phyloP scores from a whole-genome alignment of 2,888 invertebrate species.

The Mesodorylaimus sp. region DNA sequence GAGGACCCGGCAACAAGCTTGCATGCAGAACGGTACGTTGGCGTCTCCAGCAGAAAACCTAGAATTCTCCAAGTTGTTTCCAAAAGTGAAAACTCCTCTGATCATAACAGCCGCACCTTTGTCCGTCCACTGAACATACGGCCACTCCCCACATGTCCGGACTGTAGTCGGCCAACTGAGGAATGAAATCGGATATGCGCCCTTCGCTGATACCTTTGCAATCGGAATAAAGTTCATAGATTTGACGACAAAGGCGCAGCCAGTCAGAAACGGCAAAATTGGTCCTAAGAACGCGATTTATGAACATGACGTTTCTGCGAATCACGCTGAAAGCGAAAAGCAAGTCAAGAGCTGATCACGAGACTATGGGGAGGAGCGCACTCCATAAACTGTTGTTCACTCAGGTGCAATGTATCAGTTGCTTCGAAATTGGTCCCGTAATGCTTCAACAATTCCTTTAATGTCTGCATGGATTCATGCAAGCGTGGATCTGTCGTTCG shows the following conservation, averaged over 20 bases:
- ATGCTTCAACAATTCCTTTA: slow-evolving; percentile 56
- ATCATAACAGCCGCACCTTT: slow-evolving; percentile 28
- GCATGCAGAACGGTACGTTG: slow-evolving; percentile 32
- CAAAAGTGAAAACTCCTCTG: too few relatives aligned
- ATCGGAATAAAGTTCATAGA: slow-evolving; percentile 62
- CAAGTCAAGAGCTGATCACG: not conserved
- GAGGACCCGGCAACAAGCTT: slow-evolving; percentile 33
- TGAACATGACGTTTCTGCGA: slow-evolving; percentile 61
- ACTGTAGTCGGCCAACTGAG: slow-evolving; percentile 69
- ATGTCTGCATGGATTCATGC: slow-evolving; percentile 63
- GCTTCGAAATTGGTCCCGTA: slow-evolving; percentile 42
- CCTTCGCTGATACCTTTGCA: not conserved
- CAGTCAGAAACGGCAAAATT: slow-evolving; percentile 91
- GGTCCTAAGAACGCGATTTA: slow-evolving; percentile 72
- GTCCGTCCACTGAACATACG: slow-evolving; percentile 35
- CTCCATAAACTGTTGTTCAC: slow-evolving; percentile 64
- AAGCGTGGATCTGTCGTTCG: slow-evolving; percentile 69
- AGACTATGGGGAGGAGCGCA: slow-evolving; percentile 28
- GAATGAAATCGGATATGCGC: slow-evolving; percentile 59
- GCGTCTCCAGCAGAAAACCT: slow-evolving; percentile 28
- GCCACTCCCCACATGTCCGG: slow-evolving; percentile 36
- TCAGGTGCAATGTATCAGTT: slow-evolving; percentile 51
- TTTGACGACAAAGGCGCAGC: slow-evolving; percentile 64
- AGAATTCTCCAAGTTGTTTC: too few relatives aligned
- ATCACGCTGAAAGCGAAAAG: slow-evolving; percentile 23